Base-by-base conservation (phyloP, 2,888 invertebrate species). In the Nomada flava region DNA sequence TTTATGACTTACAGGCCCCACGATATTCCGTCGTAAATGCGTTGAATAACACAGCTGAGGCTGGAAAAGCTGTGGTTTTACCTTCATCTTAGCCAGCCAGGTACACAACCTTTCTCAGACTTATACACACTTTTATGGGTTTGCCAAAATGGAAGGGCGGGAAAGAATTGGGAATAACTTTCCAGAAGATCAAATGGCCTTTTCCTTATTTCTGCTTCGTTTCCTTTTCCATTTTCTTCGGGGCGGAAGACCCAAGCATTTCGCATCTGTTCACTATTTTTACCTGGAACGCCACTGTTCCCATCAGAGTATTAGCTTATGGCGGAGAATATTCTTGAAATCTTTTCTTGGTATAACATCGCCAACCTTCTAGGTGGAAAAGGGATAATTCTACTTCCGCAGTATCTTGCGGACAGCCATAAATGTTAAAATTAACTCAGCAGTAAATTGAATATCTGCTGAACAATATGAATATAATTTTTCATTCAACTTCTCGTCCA, bases 11-110 rank as follows among this genome's bases (percentile, higher is more conserved):
- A 10, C 2, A 15, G 7, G 15, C 7, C 2, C 29, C 11, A 11
- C 50, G 50, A 5, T 50, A 18, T 3, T 50, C 26, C 3, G 10
- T 36, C 44, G 65, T 26, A 60, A 65, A 57, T 44, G 50, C 59
- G 13, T 50, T 70, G 68, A 59, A 75, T 79, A 62, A 36, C 26
- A 52, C 29, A 52, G 44, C 13, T 29, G 11, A n/a, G 18, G 11
- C 1, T 15, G 5, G 7, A n/a, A 18, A n/a, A n/a, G 26, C 10
- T 29, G n/a, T 3, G 18, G 18, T 26, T 11, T 50, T 23, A 10
- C 10, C 20, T 69, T 74, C 23, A 29, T 44, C 13, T 44, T 69
- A 60, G 47, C 13, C 47, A 55, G 44, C 18, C 47, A 64, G 65
- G 60, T 65, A 67, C 26, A 4, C 53, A 47, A 59, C 67, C 44